Conservation (phyloP, 2,113 vertebrate species). For the Panthera leo region DNA sequence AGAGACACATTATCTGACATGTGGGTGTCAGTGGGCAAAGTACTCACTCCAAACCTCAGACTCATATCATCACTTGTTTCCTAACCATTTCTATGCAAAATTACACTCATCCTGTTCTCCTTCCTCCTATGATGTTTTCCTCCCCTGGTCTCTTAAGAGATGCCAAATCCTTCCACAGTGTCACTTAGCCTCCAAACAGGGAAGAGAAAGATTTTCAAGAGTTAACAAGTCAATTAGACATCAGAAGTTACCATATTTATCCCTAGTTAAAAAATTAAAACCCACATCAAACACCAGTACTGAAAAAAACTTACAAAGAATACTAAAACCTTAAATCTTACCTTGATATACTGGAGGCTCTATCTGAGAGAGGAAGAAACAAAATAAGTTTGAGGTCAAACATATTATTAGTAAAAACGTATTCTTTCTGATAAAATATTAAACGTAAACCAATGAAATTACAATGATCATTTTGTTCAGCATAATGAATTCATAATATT, state of each 20-base stretch:
- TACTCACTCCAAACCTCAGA: neutral
- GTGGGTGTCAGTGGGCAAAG: neutral
- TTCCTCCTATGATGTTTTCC: neutral
- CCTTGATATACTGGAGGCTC: slow-evolving; percentile 91
- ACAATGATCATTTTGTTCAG: neutral
- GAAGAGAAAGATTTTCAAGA: neutral
- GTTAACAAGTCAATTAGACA: neutral
- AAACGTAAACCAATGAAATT: neutral
- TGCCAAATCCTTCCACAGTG: neutral
- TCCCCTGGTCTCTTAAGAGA: neutral
- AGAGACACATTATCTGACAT: neutral
- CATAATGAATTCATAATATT: neutral
- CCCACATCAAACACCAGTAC: neutral
- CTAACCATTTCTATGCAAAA: neutral
- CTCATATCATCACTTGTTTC: neutral
- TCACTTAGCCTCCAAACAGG: neutral
- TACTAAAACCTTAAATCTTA: slow-evolving; percentile 72
- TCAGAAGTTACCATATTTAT: neutral
- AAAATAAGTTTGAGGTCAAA: neutral
- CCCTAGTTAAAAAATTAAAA: neutral
- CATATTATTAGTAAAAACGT: neutral
- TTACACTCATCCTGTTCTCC: neutral
- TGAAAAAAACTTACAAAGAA: neutral
- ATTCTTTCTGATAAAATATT: neutral
- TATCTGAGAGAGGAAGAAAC: slow-evolving; percentile 82